These are phyloP conservation scores for Macrophya annulata DNA, from an alignment of 2,888 invertebrate genomes.

Conservation along the genomic window DNA sequence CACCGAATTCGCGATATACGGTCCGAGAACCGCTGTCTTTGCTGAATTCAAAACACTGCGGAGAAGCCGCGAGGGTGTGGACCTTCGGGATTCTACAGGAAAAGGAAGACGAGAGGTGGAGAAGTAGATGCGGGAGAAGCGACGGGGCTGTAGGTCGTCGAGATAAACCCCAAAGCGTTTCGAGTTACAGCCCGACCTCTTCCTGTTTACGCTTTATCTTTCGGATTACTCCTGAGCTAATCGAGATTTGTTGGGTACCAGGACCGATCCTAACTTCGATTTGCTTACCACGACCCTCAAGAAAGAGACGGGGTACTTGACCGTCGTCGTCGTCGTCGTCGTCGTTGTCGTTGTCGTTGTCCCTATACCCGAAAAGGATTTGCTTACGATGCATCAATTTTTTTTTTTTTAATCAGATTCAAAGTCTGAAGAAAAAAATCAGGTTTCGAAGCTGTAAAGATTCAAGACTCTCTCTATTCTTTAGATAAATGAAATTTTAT, in stretches of 20 bases:
- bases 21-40: conserved; percentile 49
- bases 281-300: conserved; percentile 23
- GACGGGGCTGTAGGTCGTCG: conserved; percentile 20
- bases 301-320: not conserved
- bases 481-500: not conserved
- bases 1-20: conserved; percentile 29
- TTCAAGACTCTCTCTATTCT: not conserved
- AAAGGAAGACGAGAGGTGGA: conserved; percentile 1
- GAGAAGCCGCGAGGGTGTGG: conserved; percentile 7
- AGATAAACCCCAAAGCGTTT: conserved; percentile 47
- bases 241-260: conserved; percentile 49
- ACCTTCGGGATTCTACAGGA: conserved; percentile 16
- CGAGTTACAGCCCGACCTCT: conserved; percentile 49
- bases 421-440: not conserved
- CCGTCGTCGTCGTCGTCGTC: not conserved
- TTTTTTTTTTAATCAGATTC: not conserved
- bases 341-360: not conserved
- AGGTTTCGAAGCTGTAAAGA: not conserved
- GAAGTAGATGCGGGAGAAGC: not conserved
- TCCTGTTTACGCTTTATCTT: conserved; percentile 52
- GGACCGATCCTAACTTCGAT: conserved; percentile 37
- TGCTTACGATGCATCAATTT: conserved; percentile 3
- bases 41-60: conserved; percentile 52
- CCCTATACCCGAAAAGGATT: not conserved
- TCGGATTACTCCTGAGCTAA: conserved; percentile 38